Evolutionary conservation across 2,797 vertebrate species (phyloP).

Genomic region (Pelobates cultripes): DNA sequence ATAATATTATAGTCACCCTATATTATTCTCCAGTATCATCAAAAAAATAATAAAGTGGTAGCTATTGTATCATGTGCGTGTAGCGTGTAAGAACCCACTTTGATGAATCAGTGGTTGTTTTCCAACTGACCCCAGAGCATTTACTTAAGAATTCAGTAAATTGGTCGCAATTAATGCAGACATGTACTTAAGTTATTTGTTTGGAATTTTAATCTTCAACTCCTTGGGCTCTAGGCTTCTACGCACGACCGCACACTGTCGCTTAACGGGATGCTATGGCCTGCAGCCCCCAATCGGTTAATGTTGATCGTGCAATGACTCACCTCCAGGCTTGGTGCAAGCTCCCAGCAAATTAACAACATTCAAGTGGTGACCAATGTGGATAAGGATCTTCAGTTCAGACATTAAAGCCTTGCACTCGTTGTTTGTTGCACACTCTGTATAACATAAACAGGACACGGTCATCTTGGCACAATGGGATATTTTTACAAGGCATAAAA

Average conservation of each 20-base stretch:
- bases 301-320: conserved; percentile 53
- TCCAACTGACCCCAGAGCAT: conserved; percentile 31
- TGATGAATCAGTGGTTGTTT: conserved; percentile 23
- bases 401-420: conserved; percentile 95
- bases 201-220: conserved; percentile 31
- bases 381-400: conserved; percentile 93
- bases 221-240: neutral
- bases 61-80: conserved; percentile 22
- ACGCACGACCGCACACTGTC: neutral
- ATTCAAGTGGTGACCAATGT: conserved; percentile 94
- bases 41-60: conserved; percentile 4
- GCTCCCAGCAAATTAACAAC: conserved; percentile 94
- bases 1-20: neutral
- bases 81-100: neutral
- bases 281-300: conserved; percentile 1
- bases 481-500: conserved; percentile 51
- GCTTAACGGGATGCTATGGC: too few species aligned
- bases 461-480: conserved; percentile 64
- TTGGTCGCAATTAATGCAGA: conserved; percentile 27
- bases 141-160: conserved; percentile 46
- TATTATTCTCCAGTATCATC: conserved; percentile 4
- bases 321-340: conserved; percentile 93
- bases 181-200: conserved; percentile 39
- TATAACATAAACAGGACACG: conserved; percentile 70
- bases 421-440: conserved; percentile 90